These are phyloP conservation scores for Etheostoma nigrum DNA, from an alignment of 2,797 vertebrate species.

Conservation along the genomic window DNA sequence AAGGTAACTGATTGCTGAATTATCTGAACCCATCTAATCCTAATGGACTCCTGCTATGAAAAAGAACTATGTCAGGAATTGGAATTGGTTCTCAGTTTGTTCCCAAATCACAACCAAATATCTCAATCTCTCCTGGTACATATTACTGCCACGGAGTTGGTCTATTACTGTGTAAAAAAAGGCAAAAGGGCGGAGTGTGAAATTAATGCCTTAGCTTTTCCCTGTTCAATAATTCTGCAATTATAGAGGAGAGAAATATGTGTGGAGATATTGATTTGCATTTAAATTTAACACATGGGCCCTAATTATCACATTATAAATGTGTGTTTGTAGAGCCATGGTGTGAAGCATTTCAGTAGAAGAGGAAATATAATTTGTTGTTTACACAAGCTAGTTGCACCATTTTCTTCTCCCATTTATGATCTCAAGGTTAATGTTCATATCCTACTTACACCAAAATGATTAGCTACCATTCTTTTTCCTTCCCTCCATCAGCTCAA, in stretches of 20 bases:
- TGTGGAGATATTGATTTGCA: conserved; percentile 73
- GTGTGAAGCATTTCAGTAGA: conserved; percentile 50
- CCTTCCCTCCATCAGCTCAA: conserved; percentile 37
- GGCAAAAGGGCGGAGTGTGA: conserved; percentile 21
- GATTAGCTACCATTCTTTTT: conserved; percentile 7
- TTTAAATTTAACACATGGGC: conserved; percentile 70
- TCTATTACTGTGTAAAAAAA: conserved; percentile 26
- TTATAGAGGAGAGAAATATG: conserved; percentile 51
- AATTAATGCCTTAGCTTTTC: conserved; percentile 40
- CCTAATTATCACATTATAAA: conserved; percentile 70
- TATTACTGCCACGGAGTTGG: conserved; percentile 41
- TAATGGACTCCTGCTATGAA: conserved; percentile 49
- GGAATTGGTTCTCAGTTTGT: conserved; percentile 55
- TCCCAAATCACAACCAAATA: conserved; percentile 47
- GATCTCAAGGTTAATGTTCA: conserved; percentile 55
- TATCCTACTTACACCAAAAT: conserved; percentile 41
- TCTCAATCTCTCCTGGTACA: conserved; percentile 36
- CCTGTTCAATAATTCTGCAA: conserved; percentile 44
- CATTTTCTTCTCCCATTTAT: conserved; percentile 44
- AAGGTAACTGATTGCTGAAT: conserved; percentile 52
- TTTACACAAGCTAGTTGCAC: conserved; percentile 38
- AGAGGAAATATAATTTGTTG: conserved; percentile 39
- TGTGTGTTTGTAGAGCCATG: conserved; percentile 54
- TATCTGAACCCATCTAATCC: conserved; percentile 46
- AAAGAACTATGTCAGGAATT: conserved; percentile 41